phyloP scores from a whole-genome alignment of 2,797 vertebrate genomes.

The Chelidonichthys spinosus region DNA sequence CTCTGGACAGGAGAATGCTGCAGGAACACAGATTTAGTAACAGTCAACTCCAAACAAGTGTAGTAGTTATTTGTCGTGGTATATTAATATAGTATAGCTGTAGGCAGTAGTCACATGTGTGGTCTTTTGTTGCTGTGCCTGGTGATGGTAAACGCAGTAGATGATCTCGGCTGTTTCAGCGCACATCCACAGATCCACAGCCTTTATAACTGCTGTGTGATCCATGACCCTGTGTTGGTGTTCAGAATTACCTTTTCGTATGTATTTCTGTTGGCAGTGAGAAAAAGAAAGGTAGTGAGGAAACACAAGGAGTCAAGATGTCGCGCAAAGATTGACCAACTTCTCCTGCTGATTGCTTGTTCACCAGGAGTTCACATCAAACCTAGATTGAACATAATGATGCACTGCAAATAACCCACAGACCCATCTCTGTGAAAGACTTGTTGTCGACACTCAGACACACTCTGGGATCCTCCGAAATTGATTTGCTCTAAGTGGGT shows the following conservation, averaged over 20 bases:
- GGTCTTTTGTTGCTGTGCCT: neutral
- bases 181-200: slow-evolving; percentile 14
- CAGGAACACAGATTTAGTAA: neutral
- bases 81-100: neutral
- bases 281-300: neutral
- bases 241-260: neutral
- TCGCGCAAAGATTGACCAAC: neutral
- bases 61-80: neutral
- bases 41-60: neutral
- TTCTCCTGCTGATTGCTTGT: slow-evolving; percentile 43
- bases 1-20: neutral
- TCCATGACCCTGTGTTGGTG: neutral
- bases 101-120: neutral
- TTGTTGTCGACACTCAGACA: slow-evolving; percentile 34
- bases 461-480: slow-evolving; percentile 53
- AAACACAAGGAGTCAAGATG: slow-evolving; percentile 20
- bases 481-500: slow-evolving; percentile 65
- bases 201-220: slow-evolving; percentile 5
- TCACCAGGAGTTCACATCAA: slow-evolving; percentile 51
- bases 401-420: slow-evolving; percentile 51
- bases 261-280: neutral
- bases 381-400: slow-evolving; percentile 60
- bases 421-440: slow-evolving; percentile 30
- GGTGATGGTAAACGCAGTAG: slow-evolving; percentile 14
- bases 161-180: slow-evolving; percentile 7